These are phyloP conservation scores for Syngnathus floridae DNA, from an alignment of 2,113 vertebrate species.

Conservation along the genomic window DNA sequence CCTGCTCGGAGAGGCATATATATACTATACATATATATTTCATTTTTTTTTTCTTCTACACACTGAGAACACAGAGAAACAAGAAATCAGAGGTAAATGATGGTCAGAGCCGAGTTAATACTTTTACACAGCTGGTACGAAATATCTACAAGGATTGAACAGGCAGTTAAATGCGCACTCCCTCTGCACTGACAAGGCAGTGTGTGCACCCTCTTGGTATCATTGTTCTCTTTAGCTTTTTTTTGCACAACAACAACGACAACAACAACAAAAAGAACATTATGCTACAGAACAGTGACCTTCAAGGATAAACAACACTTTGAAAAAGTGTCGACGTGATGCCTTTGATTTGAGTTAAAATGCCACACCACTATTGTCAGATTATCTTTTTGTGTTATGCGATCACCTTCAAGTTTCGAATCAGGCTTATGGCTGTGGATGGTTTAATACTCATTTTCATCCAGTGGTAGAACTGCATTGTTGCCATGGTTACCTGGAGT, in stretches of 20 bases:
- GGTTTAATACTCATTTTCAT: background rate
- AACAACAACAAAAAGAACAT: slow-evolving; percentile 22
- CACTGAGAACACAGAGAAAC: slow-evolving; percentile 29
- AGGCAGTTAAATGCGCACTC: slow-evolving; percentile 11
- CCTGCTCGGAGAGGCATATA: slow-evolving; percentile 2
- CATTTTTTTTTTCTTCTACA: slow-evolving; percentile 23
- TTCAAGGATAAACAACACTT: slow-evolving; percentile 24
- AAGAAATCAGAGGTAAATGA: slow-evolving; percentile 25
- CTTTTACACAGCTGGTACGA: slow-evolving; percentile 31
- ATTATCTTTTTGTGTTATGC: background rate
- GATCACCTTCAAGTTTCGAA: background rate
- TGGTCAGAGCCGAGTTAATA: slow-evolving; percentile 20
- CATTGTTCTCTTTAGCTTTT: slow-evolving; percentile 18
- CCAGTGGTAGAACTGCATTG: background rate
- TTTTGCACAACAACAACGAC: slow-evolving; percentile 13
- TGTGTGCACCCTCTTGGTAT: slow-evolving; percentile 4
- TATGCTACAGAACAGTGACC: slow-evolving; percentile 38
- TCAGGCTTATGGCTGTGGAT: background rate
- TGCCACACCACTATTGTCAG: background rate
- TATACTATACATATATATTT: background rate
- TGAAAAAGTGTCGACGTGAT: background rate
- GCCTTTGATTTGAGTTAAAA: background rate
- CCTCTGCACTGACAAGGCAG: slow-evolving; percentile 9
- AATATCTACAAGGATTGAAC: slow-evolving; percentile 33
- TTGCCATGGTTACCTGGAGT: background rate